Base-by-base conservation (phyloP, 2,888 invertebrate species). In the Clanis bilineata region DNA sequence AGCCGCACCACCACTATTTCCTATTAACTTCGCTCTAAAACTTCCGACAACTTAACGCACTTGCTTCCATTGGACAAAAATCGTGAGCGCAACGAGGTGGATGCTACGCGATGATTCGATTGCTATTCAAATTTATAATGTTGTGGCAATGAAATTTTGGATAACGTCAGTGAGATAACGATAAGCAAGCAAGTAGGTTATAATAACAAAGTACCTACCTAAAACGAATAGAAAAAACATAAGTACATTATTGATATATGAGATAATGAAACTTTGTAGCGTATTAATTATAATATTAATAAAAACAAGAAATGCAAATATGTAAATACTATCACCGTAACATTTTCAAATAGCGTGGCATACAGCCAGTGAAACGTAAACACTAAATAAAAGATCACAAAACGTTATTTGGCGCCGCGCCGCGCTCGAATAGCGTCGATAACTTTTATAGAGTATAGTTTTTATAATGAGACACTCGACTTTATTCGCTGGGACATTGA, bases 1-100 rank as follows among this genome's bases (percentile, higher is more conserved):
- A 21, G 6, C 28, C 60, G 58, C 44, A 25, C 56, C 39, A 57
- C 59, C 62, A 62, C 60, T 59, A 62, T 59, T 63, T 63, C 64
- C 71, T 70, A 73, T 71, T 71, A 71, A 68, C 67, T 66, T 64
- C 21, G 44, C 61, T 59, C 55, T 60, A 64, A 69, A 63, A 61
- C 57, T 61, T 54, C 43, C 25, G 32, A 44, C 25, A 55, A 61
- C 54, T 61, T 58, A 43, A 41, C 57, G 32, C 10, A 44, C 57
- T 59, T 41, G 23, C 43, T 41, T n/a, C 47, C 23, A 43, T 28
- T 58, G 62, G 64, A 67, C 69, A 72, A 65, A 64, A 65, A 64
- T 64, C 64, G 64, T 10, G 56, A 9, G 44, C 22, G n/a, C 41
- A 23, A 41, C 22, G 3, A 1, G n/a, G 12, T 21, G 23, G 12